phyloP scores from a whole-genome alignment of 2,113 vertebrate genomes.

The Phylloscopus trochilus region DNA sequence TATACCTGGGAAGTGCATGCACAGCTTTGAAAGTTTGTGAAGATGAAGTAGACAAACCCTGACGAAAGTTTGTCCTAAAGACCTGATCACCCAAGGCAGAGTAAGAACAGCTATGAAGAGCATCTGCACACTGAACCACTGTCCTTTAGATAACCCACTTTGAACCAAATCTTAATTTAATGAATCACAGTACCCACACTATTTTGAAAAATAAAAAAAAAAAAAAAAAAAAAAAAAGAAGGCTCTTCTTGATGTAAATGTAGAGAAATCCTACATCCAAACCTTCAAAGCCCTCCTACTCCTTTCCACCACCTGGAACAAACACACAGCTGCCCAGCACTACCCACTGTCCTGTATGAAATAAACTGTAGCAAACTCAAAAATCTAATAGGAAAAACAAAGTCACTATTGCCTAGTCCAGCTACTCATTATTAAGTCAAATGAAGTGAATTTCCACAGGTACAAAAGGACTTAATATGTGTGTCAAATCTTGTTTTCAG shows the following conservation, averaged over 20 bases:
- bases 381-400: not conserved
- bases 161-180: not conserved
- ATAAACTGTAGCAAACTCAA: not conserved
- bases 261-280: not conserved
- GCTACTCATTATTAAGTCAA: not conserved
- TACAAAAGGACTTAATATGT: not conserved
- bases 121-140: not conserved
- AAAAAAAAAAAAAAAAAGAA: not conserved
- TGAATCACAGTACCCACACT: not conserved
- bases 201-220: too few species aligned
- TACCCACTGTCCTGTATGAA: not conserved
- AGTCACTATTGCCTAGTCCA: not conserved
- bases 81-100: not conserved
- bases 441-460: not conserved
- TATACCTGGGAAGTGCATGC: not conserved
- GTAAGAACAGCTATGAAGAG: not conserved
- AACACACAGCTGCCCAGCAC: not conserved
- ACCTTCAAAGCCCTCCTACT: not conserved
- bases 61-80: not conserved
- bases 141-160: not conserved
- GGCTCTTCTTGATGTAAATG: not conserved
- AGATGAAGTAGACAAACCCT: not conserved
- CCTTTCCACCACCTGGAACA: not conserved
- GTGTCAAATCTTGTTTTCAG: not conserved
- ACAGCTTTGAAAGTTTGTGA: not conserved